Conservation (phyloP, 2,797 vertebrate genomes). For the Limosa lapponica region DNA sequence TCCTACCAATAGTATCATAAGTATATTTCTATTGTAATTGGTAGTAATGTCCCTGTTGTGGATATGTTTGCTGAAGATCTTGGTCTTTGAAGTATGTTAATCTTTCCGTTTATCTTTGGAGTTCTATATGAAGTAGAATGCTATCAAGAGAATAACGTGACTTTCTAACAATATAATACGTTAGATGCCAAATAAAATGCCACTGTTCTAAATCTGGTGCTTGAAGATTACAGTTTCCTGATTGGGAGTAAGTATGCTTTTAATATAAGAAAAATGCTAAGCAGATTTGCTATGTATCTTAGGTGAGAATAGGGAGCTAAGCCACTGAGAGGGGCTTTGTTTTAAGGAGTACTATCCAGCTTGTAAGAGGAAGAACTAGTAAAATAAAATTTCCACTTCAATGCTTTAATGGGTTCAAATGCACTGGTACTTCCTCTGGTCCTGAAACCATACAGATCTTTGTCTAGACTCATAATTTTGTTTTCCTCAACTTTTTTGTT, state of each 20-base stretch:
- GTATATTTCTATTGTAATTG: background rate
- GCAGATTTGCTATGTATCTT: background rate
- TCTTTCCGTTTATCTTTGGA: background rate
- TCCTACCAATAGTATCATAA: background rate
- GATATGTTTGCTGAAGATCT: background rate
- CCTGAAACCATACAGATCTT: background rate
- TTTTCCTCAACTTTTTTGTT: background rate
- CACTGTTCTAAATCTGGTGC: background rate
- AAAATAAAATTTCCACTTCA: conserved; percentile 18
- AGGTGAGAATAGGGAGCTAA: background rate
- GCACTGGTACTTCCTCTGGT: background rate
- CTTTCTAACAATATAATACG: background rate
- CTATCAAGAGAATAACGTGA: background rate
- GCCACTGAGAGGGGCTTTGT: background rate
- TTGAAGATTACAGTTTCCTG: background rate
- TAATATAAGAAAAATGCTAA: background rate
- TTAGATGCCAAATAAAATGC: background rate
- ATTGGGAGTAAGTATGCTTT: background rate
- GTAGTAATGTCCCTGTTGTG: background rate
- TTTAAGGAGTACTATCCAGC: background rate
- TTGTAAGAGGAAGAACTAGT: background rate
- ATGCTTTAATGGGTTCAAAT: background rate
- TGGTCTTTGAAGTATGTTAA: background rate
- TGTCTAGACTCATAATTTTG: background rate
- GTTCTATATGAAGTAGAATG: background rate